Evolutionary conservation across 2,113 vertebrate species (phyloP).

Genomic region (Hiodon tergisus): DNA sequence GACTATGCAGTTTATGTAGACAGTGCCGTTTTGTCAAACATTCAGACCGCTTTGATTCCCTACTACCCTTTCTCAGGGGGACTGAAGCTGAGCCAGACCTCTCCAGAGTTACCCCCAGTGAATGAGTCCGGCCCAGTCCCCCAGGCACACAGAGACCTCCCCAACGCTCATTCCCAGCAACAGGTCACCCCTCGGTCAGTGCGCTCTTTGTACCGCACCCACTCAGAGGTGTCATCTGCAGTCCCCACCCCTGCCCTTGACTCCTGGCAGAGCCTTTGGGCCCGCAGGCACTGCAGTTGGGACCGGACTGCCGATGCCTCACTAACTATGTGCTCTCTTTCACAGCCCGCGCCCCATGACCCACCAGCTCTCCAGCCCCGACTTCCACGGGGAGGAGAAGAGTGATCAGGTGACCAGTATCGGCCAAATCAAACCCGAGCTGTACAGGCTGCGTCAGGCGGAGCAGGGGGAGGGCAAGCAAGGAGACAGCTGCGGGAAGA

Average conservation of each 20-base stretch:
- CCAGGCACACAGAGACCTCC: constrained; percentile 63
- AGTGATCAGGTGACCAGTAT: constrained; percentile 83
- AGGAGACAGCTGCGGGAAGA: constrained; percentile 74
- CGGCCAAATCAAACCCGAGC: constrained; percentile 86
- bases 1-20: too few species aligned
- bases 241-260: too few species aligned
- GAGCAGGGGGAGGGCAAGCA: constrained; percentile 67
- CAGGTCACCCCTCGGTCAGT: constrained; percentile 71
- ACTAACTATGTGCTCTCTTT: constrained; percentile 1
- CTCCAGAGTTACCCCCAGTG: constrained; percentile 75
- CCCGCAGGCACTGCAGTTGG: too few species aligned
- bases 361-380: constrained; percentile 69
- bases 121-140: constrained; percentile 48
- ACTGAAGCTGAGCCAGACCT: constrained; percentile 83
- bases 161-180: constrained; percentile 79
- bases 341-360: constrained; percentile 65
- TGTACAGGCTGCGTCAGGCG: constrained; percentile 73
- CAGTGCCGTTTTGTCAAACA: too few species aligned
- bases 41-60: neutral
- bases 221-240: neutral
- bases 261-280: too few species aligned
- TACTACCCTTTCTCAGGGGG: constrained; percentile 43
- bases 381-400: constrained; percentile 67
- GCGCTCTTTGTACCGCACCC: neutral
- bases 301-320: too few species aligned